These are phyloP conservation scores for Syngnathoides biaculeatus DNA, from an alignment of 2,113 vertebrate species.

Conservation along the genomic window DNA sequence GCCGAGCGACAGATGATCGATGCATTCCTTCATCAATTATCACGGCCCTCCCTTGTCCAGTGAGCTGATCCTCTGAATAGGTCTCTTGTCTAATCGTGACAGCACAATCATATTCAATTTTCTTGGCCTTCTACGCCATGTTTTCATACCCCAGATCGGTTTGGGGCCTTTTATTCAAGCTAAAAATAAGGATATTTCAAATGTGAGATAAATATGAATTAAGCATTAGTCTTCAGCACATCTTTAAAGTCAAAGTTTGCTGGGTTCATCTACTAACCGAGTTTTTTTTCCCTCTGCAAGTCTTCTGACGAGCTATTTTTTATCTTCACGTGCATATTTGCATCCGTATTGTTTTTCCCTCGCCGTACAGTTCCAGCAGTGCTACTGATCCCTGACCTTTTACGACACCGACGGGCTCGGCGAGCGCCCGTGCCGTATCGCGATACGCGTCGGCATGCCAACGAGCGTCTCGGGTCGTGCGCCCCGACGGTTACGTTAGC, in stretches of 20 bases:
- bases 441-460: conserved; percentile 10
- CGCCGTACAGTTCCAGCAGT: background rate
- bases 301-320: conserved; percentile 3
- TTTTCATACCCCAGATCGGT: background rate
- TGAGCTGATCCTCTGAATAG: background rate
- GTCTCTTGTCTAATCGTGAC: background rate
- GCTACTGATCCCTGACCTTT: background rate
- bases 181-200: too few species aligned
- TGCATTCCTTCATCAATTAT: background rate
- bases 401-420: conserved; percentile 11
- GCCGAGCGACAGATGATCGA: background rate
- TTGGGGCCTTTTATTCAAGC: background rate
- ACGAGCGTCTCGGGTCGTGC: conserved; percentile 33
- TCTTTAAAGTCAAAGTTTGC: too few species aligned
- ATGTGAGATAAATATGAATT: background rate
- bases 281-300: background rate
- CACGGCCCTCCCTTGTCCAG: background rate
- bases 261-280: background rate
- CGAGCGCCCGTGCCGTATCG: conserved; percentile 12
- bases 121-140: background rate
- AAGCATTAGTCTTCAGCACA: background rate
- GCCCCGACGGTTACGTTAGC: background rate
- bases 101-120: background rate
- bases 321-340: too few species aligned
- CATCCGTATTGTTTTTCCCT: conserved; percentile 10